Evolutionary conservation across 1,140 invertebrate species (phyloP), one percentile per base, ranked within the genome.

Genomic region (Drosophila erecta): DNA sequence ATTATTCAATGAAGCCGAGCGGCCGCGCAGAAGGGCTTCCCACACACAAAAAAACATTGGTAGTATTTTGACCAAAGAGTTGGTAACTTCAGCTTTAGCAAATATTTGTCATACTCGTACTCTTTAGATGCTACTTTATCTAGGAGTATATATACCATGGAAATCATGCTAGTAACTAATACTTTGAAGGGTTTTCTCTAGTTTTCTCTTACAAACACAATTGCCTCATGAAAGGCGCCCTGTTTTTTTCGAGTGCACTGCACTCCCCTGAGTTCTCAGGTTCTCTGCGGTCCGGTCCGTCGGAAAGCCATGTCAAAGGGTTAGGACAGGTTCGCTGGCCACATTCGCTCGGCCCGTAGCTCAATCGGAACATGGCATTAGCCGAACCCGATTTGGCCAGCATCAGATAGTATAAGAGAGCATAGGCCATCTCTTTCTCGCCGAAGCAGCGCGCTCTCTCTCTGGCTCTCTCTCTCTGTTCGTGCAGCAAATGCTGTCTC

Each of bases 1-100:
- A 86, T 86, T 86, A 86, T 86, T 86, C 74, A 86, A 86, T 87
- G 84, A 83, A 89, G 83, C 65, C 53, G 49, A 53, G 84, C 79
- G 83, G 81, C 62, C 47, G 43, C 30, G 30, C 30, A 30, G 30
- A 30, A 58, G 59, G 56, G 49, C 40, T 58, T 24, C 24, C 24
- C 41, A 27, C 46, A 47, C 22, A 24, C 14, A 15, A 8, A 30
- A 30, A 47, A 47, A 47, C 8, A 22, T 15, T 0, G 3, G 0
- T 38, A 14, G 4, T 4, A 11, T 8, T 2, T 22, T 46, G 12
- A 24, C 20, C 12, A 24, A 1, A 14, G 43, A n/a, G 20, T 46
- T 14, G 20, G 44, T 46, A 14, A 4, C 4, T 46, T 7, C 1
- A 24, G 6, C 44, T 6, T 3, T 3, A 6, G 0, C 0, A 24